These are phyloP conservation scores for Steinernema hermaphroditum DNA, from an alignment of 2,888 invertebrate species.

Conservation along the genomic window DNA sequence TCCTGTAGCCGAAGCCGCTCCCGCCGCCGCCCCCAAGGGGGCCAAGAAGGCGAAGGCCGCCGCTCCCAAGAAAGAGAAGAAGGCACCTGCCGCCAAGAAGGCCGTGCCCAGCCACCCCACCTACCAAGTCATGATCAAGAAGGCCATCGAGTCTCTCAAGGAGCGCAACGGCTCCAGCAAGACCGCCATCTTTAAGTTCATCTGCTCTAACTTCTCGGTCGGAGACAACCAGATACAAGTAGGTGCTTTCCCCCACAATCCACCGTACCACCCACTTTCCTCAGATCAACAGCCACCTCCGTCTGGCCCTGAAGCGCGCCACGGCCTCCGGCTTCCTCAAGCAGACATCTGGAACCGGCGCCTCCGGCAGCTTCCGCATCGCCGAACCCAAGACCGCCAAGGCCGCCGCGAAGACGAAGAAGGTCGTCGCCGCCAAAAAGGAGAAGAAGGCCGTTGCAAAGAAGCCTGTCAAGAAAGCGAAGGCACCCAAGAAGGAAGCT, in stretches of 20 bases:
- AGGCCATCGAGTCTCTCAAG: constrained; percentile 67
- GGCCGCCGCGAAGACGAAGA: neutral
- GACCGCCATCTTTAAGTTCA: constrained; percentile 69
- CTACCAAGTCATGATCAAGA: constrained; percentile 69
- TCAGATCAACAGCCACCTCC: constrained; percentile 21
- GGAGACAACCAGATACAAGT: constrained; percentile 58
- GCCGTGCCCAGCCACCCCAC: constrained; percentile 62
- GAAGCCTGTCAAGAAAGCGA: constrained; percentile 1
- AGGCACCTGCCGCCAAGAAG: constrained; percentile 53
- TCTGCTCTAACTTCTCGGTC: constrained; percentile 68
- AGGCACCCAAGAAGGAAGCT: neutral
- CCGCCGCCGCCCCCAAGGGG: constrained; percentile 25
- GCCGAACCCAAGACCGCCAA: neutral
- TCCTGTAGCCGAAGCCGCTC: neutral
- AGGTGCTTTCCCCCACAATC: neutral
- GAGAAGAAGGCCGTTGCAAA: constrained; percentile 8
- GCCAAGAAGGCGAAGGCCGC: constrained; percentile 33
- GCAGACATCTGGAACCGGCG: constrained; percentile 9
- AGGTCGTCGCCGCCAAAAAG: constrained; percentile 7
- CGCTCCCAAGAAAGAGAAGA: neutral
- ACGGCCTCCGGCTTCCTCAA: constrained; percentile 13
- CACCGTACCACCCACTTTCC: neutral
- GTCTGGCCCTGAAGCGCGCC: constrained; percentile 1
- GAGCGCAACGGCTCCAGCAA: constrained; percentile 69
- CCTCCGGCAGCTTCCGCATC: constrained; percentile 22